Percentiles rank a stretch among this genome's conserved stretches.
Conservation (phyloP, 2,113 vertebrate genomes). For the Paraplagusia blochii region DNA sequence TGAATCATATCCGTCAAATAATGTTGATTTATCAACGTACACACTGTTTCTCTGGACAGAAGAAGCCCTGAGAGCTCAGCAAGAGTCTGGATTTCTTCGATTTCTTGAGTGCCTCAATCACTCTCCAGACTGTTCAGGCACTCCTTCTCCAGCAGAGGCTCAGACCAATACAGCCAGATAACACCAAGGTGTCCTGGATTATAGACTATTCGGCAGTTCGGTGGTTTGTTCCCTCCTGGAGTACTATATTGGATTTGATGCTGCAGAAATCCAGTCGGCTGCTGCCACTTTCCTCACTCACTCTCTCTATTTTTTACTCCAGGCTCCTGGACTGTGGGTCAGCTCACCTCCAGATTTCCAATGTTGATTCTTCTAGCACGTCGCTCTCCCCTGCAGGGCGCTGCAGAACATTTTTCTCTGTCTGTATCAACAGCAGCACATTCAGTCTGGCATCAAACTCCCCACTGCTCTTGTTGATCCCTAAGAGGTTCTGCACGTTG, state of each 20-base stretch:
- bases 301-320: slow-evolving; percentile 29
- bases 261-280: slow-evolving; percentile 34
- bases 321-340: slow-evolving; percentile 26
- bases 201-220: slow-evolving; percentile 52
- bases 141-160: slow-evolving; percentile 42
- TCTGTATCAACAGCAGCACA: background rate
- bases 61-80: slow-evolving; percentile 4
- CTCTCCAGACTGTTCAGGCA: slow-evolving; percentile 25
- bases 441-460: slow-evolving; percentile 1
- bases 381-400: slow-evolving; percentile 1
- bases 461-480: slow-evolving; percentile 3
- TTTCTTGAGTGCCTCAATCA: slow-evolving; percentile 49
- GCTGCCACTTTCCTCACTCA: slow-evolving; percentile 24
- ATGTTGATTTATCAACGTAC: background rate
- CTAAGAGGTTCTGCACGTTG: slow-evolving; percentile 40
- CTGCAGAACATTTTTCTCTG: background rate
- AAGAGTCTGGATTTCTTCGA: slow-evolving; percentile 36
- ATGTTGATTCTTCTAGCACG: slow-evolving; percentile 19
- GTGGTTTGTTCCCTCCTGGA: slow-evolving; percentile 50
- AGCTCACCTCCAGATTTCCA: slow-evolving; percentile 27
- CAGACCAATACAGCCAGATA: slow-evolving; percentile 57
- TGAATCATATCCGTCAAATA: slow-evolving; percentile 5
- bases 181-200: slow-evolving; percentile 64
- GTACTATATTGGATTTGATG: slow-evolving; percentile 54
- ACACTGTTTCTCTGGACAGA: background rate